Evolutionary conservation across 2,888 invertebrate species (phyloP), one percentile per base, ranked within the genome.

Genomic region (Synergus laeviventris): DNA sequence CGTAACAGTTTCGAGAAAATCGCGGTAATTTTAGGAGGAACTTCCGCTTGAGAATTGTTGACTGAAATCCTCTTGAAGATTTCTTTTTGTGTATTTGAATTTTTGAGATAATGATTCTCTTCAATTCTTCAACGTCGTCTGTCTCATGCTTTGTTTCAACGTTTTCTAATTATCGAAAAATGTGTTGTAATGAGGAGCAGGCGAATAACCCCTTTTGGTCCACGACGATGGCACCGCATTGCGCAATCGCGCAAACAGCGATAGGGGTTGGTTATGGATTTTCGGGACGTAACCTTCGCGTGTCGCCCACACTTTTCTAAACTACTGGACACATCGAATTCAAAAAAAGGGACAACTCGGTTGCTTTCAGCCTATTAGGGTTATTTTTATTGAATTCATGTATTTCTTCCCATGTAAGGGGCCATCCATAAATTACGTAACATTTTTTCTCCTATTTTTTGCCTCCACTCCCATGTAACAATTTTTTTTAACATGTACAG

Each of bases 201-300:
- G 74, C 78, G 80, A 78, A 82, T 82, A 79, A 78, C 66, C 81
- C 81, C 79, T 80, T 80, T 84, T 78, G 79, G 77, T 76, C 59
- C 56, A 64, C 74, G 56, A 81, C 78, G 78, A 76, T 80, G 79
- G 79, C 81, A 75, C 81, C 82, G 86, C 85, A 85, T 56, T 82
- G 86, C 87, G 86, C 86, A 81, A 81, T 74, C 81, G 81, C 82
- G 81, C 76, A 80, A 82, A 84, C 81, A 81, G 81, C 85, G 82
- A 83, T 80, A 76, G 82, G 85, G 85, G 84, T 84, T 84, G 86
- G 86, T 88, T 88, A 88, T 88, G 87, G 88, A 88, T 88, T 88
- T 88, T 88, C 85, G 85, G 86, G 84, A 84, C 81, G 79, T 85
- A 86, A 87, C 87, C 87, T 87, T 87, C 86, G 84, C 82, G 79